Conservation (phyloP, 2,113 vertebrate species). For the Nothocercus julius region DNA sequence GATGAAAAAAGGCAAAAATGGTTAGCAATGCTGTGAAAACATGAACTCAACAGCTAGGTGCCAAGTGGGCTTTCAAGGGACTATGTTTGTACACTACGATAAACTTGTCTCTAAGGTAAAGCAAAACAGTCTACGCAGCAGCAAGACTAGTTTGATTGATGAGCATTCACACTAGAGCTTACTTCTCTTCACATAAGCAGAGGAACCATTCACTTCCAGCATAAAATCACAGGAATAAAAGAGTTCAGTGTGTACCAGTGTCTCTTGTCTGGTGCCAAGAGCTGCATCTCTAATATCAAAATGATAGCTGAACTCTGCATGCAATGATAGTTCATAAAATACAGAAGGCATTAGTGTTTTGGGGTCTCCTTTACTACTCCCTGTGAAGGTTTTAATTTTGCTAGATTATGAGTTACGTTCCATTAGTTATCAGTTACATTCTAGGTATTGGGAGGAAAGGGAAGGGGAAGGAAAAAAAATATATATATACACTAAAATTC, state of each 20-base stretch:
- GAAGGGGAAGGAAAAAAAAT: neutral
- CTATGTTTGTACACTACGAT: neutral
- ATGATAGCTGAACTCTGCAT: neutral
- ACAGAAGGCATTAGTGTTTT: neutral
- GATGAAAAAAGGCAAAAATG: neutral
- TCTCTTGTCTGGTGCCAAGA: neutral
- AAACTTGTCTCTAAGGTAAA: conserved; percentile 17
- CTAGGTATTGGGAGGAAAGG: too few relatives aligned
- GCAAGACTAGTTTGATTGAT: neutral
- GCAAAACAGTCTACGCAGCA: neutral
- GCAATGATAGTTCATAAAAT: neutral
- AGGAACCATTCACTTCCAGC: neutral
- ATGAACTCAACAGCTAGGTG: neutral
- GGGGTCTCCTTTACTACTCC: neutral
- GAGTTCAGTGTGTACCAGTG: neutral
- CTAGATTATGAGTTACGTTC: neutral
- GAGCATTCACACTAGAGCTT: neutral
- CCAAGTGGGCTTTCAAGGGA: neutral
- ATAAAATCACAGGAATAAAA: neutral
- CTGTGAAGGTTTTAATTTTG: neutral
- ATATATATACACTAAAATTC: neutral
- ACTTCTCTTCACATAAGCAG: neutral
- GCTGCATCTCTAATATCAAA: neutral
- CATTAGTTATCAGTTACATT: neutral
- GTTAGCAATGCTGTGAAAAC: neutral